Base-by-base conservation (phyloP, 2,113 vertebrate genomes). In the Cinclus mexicanus region DNA sequence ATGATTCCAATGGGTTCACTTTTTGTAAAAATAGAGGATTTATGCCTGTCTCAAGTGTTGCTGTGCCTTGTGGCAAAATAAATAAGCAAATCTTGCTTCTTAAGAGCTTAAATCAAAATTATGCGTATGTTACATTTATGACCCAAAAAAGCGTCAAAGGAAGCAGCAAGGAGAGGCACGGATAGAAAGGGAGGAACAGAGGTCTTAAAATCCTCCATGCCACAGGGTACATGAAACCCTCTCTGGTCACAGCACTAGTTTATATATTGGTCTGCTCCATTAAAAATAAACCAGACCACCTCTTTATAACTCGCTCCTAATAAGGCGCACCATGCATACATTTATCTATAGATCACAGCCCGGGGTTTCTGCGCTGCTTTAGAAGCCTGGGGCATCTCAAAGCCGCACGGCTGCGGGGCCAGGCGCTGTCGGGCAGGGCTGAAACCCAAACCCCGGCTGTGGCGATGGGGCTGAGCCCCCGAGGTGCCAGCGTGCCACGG, bases 361-460 rank as follows among this genome's bases (percentile, higher is more conserved):
- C 29, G 18, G 65, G 50, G 50, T 28, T 76, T 86, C 75, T 52
- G 79, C 14, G 31, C 70, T 28, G 37, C 72, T 77, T 33, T 18
- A 72, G 16, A 49, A 50, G 78, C 61, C 75, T 37, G 41, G 3
- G 92, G 83, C 89, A 33, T 23, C 86, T 46, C 56, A n/a, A 57
- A 50, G 24, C 49, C 2, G 49, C 49, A 50, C 2, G 24, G 23
- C 22, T 23, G 46, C 11, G 21, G 46, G 22, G 46, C 46, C 23
- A 14, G 6, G 11, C 39, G 13, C 81, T 50, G 83, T 25, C 90
- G 95, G 97, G 70, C 88, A 85, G 77, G 57, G 81, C 90, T 55
- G 98, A 87, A 97, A 98, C 94, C 64, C 93, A 96, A 98, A 69
- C 82, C 93, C 22, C 23, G 2, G 76, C 17, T 24, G 42, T 29